Conservation (phyloP, 2,888 invertebrate genomes). For the Phaedon cochleariae region DNA sequence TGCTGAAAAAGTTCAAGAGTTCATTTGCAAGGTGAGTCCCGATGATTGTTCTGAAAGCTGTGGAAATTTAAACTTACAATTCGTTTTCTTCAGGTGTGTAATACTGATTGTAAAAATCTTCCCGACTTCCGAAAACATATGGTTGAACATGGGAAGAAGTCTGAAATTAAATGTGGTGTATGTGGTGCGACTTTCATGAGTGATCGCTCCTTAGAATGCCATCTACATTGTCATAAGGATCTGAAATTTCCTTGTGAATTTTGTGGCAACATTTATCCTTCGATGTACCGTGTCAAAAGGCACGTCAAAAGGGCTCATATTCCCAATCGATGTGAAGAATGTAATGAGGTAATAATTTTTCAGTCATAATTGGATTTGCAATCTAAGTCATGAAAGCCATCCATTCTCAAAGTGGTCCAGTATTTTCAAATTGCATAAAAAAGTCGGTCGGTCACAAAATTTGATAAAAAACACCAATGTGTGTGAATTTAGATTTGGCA, state of each 20-base stretch:
- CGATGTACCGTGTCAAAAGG: conserved; percentile 50
- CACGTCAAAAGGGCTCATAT: conserved; percentile 52
- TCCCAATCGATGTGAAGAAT: conserved; percentile 50
- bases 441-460: too few species aligned
- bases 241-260: conserved; percentile 53
- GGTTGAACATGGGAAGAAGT: conserved; percentile 44
- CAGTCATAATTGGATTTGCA: background rate
- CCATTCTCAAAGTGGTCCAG: too few species aligned
- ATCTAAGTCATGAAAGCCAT: too few species aligned
- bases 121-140: conserved; percentile 45
- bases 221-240: conserved; percentile 50
- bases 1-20: conserved; percentile 48
- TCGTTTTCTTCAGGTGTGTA: conserved; percentile 44
- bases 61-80: background rate
- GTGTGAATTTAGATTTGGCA: too few species aligned
- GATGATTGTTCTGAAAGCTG: background rate
- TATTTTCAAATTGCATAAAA: too few species aligned
- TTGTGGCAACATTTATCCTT: conserved; percentile 50
- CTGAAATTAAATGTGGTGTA: conserved; percentile 47
- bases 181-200: conserved; percentile 49
- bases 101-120: conserved; percentile 39
- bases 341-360: conserved; percentile 43
- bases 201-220: conserved; percentile 47
- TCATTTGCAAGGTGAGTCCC: conserved; percentile 47
- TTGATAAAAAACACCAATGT: too few species aligned